Base-by-base conservation (phyloP, 2,888 invertebrate species). In the Drosophila fulvimacula region DNA sequence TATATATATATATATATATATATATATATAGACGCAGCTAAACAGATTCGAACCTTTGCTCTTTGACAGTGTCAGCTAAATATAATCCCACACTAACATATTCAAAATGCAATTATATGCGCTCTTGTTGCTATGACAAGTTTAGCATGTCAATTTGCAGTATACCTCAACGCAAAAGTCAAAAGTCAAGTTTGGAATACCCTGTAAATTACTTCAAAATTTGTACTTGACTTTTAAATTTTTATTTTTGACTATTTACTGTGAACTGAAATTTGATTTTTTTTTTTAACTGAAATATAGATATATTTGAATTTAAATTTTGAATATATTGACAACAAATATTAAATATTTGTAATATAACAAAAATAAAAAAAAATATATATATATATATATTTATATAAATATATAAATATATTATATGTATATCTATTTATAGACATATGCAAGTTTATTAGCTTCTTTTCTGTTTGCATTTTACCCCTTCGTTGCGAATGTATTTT, bases 11-110 rank as follows among this genome's bases (percentile, higher is more conserved):
- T 15, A 32, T 13, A 41, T 21, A 24, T 15, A 24, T 13, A 17
- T 9, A 10, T 11, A 53, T 4, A 32, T 32, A 32, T 11, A 11
- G 41, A 19, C 11, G 39, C 0, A 4, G 17, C 17, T 5, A 5
- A 11, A 58, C 17, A 15, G 17, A 38, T 6, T 9, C 6, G 6
- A 5, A 34, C 36, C 44, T 55, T 36, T 58, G 60, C 24, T 51
- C 66, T 73, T 56, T 15, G 60, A 65, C 68, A 68, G 59, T 69
- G 61, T 44, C 55, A 34, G 57, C 62, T 63, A 60, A 49, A 73
- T 65, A 67, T 65, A 75, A 46, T 5, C 57, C 27, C 17, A 32
- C 38, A 51, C 57, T 69, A 38, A 17, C 55, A 56, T 56, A 56
- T 63, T 58, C 53, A 9, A 39, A 48, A 41, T 53, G 56, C 44